Conservation (phyloP, 37 sponge, comb jelly and placozoan genomes). For the Agelas oroides region DNA sequence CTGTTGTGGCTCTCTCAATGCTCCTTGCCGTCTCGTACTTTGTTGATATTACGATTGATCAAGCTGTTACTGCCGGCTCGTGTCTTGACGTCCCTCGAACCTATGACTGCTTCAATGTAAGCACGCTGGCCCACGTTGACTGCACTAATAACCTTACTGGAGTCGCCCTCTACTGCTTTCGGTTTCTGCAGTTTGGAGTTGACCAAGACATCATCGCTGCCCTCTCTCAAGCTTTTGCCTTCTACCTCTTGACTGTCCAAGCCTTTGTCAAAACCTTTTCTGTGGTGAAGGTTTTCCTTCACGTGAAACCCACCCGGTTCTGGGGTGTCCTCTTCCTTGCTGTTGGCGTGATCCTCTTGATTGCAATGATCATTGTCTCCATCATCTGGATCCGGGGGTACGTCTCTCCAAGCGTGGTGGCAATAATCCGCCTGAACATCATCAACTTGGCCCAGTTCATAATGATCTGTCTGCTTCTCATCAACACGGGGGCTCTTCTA, state of each 20-base stretch:
- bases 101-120: slow-evolving; percentile 39
- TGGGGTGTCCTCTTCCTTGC: slow-evolving; percentile 58
- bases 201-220: slow-evolving; percentile 43
- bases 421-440: not conserved
- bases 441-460: slow-evolving; percentile 1
- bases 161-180: slow-evolving; percentile 49
- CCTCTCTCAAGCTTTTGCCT: slow-evolving; percentile 52
- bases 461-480: slow-evolving; percentile 16
- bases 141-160: not conserved
- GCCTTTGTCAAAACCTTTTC: slow-evolving; percentile 51
- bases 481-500: slow-evolving; percentile 27
- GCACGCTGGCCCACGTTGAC: slow-evolving; percentile 6
- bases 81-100: not conserved
- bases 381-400: not conserved
- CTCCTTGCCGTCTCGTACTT: slow-evolving; percentile 51
- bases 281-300: slow-evolving; percentile 23
- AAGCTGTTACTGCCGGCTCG: not conserved
- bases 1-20: slow-evolving; percentile 27
- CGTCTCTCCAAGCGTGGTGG: not conserved
- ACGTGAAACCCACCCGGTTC: slow-evolving; percentile 27
- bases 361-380: not conserved
- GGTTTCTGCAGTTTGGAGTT: slow-evolving; percentile 54
- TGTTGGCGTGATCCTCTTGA: slow-evolving; percentile 31
- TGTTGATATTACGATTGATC: slow-evolving; percentile 28
- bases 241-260: slow-evolving; percentile 45